Conservation (phyloP, 1,140 invertebrate genomes). For the Hylyphantes graminicola region DNA sequence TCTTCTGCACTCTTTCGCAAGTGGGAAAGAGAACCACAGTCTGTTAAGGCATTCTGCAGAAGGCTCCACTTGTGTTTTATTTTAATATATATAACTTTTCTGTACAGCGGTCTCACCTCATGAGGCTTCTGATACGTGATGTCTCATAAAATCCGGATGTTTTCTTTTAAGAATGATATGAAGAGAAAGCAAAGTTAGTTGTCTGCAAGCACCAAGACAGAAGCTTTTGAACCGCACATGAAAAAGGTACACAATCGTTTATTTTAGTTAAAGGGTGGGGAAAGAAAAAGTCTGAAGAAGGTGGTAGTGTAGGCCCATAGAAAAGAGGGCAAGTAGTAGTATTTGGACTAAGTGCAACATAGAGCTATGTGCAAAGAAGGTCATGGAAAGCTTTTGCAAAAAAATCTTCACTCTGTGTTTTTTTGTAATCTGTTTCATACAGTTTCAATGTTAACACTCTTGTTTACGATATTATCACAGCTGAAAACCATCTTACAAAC, state of each 20-base stretch:
- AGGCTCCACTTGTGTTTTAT: constrained; percentile 1
- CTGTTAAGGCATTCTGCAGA: constrained; percentile 7
- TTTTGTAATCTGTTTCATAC: constrained; percentile 7
- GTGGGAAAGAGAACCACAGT: constrained; percentile 5
- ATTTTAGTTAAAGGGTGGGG: constrained; percentile 15
- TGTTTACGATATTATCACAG: constrained; percentile 56
- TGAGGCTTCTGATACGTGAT: constrained; percentile 54
- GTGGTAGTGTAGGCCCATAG: constrained; percentile 5
- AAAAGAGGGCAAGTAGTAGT: constrained; percentile 19
- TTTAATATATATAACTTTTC: constrained; percentile 10
- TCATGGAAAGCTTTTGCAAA: constrained; percentile 35
- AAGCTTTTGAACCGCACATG: constrained; percentile 52
- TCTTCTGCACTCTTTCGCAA: constrained; percentile 40
- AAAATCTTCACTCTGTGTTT: constrained; percentile 31
- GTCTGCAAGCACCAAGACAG: constrained; percentile 61
- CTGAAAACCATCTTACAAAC: constrained; percentile 40
- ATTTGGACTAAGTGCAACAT: constrained; percentile 56
- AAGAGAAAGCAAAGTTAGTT: constrained; percentile 58
- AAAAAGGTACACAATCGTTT: constrained; percentile 47
- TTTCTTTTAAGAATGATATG: constrained; percentile 57
- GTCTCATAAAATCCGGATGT: constrained; percentile 58
- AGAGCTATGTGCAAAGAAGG: constrained; percentile 49
- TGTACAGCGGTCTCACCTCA: constrained; percentile 34
- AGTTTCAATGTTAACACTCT: constrained; percentile 28
- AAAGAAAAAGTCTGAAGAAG: constrained; percentile 31